These are phyloP conservation scores for Lytechinus variegatus DNA, from an alignment of 35 echinoderm and acorn worm species.

Conservation along the genomic window DNA sequence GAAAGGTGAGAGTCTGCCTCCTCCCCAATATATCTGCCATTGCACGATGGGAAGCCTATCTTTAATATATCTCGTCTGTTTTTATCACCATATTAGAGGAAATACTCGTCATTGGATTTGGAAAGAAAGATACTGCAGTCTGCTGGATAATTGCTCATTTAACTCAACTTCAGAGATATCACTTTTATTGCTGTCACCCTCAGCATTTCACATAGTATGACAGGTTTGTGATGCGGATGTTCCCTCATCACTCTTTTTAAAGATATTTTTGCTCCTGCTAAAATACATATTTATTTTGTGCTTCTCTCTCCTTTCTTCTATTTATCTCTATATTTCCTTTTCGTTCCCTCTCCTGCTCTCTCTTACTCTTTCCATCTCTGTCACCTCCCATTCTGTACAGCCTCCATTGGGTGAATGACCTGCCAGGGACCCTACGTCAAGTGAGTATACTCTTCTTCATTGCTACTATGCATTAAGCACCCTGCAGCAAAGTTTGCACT, in stretches of 20 bases:
- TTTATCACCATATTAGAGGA: no score
- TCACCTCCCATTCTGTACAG: slow-evolving; percentile 44
- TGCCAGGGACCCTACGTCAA: slow-evolving; percentile 80
- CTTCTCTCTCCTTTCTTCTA: not conserved
- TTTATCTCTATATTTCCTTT: not conserved
- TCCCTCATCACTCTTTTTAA: not conserved
- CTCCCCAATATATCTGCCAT: no score
- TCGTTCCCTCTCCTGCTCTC: not conserved
- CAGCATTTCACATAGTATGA: not conserved
- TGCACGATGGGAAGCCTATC: no score
- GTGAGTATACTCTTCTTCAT: slow-evolving; percentile 51
- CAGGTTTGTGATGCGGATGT: not conserved
- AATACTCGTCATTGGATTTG: no score
- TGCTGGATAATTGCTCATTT: not conserved
- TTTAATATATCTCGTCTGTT: no score
- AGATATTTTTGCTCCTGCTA: not conserved
- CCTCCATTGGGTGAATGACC: slow-evolving; percentile 92
- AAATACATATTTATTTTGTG: not conserved
- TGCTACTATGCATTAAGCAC: not conserved
- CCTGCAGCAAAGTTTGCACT: not conserved
- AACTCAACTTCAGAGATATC: not conserved
- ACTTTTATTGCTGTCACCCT: not conserved
- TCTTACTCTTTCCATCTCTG: not conserved
- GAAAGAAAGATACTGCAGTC: no score
- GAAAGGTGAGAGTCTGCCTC: no score